Conservation (phyloP, 2,888 invertebrate genomes). For the Rhaphigaster nebulosa region DNA sequence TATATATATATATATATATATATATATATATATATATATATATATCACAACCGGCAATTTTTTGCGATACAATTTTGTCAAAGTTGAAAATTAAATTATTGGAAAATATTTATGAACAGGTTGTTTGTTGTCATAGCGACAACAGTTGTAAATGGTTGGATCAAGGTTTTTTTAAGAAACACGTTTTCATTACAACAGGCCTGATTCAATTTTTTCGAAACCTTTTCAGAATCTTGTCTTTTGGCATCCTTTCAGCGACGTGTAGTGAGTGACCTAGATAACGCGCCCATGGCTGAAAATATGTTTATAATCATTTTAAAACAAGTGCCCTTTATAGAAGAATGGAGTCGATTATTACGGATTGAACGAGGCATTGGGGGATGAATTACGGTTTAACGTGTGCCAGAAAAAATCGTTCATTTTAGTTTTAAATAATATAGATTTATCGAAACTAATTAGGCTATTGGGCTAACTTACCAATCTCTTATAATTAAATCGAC, state of each 20-base stretch:
- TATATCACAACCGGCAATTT: background rate
- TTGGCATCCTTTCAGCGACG: conserved; percentile 7
- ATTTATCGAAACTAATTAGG: too few relatives aligned
- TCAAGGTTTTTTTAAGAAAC: conserved; percentile 5
- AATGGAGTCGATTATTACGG: background rate
- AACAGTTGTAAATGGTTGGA: background rate
- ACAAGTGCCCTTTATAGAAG: background rate
- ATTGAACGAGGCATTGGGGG: background rate
- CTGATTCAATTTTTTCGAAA: conserved; percentile 40
- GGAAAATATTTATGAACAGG: background rate
- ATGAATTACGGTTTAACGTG: background rate
- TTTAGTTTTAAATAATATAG: too few relatives aligned
- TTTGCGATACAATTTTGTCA: background rate
- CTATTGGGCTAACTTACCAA: too few relatives aligned
- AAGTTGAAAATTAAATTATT: background rate
- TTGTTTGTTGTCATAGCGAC: background rate
- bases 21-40: too few relatives aligned
- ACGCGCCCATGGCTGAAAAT: background rate
- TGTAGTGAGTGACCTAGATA: background rate
- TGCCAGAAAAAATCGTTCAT: background rate
- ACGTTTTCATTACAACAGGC: conserved; percentile 33
- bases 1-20: too few relatives aligned
- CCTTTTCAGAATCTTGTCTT: conserved; percentile 38
- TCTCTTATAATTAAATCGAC: too few relatives aligned
- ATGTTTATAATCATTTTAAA: conserved; percentile 20